A percentile compares a stretch with the other conserved stretches of the same genome.
These are phyloP conservation scores for Merodon equestris DNA, from an alignment of 2,888 invertebrate species.

Conservation along the genomic window DNA sequence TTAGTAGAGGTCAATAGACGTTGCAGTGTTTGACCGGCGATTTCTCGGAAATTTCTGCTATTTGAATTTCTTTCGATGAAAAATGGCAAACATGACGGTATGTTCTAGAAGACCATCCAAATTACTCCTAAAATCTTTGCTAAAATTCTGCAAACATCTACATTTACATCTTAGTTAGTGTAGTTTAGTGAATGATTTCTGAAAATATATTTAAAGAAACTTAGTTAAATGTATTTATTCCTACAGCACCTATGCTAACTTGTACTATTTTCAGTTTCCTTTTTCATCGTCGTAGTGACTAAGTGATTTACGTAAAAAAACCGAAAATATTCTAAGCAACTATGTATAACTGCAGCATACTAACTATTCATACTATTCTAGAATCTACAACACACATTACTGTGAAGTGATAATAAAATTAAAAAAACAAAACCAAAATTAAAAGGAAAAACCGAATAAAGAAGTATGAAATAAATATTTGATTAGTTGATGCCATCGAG, in stretches of 20 bases:
- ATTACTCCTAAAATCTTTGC: neutral
- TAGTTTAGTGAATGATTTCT: conserved; percentile 57
- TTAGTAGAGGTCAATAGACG: too few species aligned
- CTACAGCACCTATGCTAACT: conserved; percentile 16
- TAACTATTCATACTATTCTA: conserved; percentile 64
- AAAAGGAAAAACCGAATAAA: conserved; percentile 20
- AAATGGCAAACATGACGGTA: too few species aligned
- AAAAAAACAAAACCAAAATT: conserved; percentile 20
- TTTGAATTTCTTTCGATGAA: too few species aligned
- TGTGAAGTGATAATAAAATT: conserved; percentile 67
- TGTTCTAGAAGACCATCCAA: too few species aligned
- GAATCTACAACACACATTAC: conserved; percentile 61
- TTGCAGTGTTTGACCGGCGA: too few species aligned
- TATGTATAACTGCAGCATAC: conserved; percentile 53
- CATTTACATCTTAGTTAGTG: conserved; percentile 11
- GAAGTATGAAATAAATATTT: conserved; percentile 53
- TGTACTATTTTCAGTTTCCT: conserved; percentile 30
- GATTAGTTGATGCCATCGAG: conserved; percentile 34
- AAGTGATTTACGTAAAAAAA: conserved; percentile 35
- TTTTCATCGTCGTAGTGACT: conserved; percentile 21
- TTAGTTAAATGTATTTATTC: conserved; percentile 54
- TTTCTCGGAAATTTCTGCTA: too few species aligned
- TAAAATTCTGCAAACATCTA: neutral
- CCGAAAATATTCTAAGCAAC: conserved; percentile 37
- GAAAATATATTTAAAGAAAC: conserved; percentile 3